Conservation (phyloP, 1,140 invertebrate species). For the Acromyrmex echinatior region DNA sequence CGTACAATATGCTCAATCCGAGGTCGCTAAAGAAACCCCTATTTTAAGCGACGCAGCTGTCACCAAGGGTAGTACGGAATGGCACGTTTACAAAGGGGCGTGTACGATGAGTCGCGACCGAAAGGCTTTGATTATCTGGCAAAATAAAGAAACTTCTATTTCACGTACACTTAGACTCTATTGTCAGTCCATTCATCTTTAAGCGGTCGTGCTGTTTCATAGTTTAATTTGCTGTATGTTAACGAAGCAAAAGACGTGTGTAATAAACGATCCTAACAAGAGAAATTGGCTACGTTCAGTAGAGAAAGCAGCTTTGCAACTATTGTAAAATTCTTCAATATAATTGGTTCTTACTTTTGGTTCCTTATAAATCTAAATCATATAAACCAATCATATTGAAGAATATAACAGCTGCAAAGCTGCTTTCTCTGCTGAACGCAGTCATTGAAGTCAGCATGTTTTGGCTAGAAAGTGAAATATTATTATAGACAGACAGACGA, state of each 20-base stretch:
- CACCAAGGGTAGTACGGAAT: conserved; percentile 49
- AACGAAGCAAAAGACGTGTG: neutral
- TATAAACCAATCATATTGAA: too few species aligned
- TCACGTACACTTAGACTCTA: conserved; percentile 20
- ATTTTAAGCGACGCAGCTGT: conserved; percentile 75
- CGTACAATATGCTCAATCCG: conserved; percentile 52
- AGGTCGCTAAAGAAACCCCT: conserved; percentile 64
- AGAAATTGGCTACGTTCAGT: neutral
- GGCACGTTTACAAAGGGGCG: conserved; percentile 61
- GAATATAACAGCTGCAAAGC: too few species aligned
- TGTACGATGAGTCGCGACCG: conserved; percentile 34
- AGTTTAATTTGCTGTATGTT: neutral
- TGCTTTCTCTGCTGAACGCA: too few species aligned
- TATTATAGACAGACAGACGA: neutral
- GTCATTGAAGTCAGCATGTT: neutral
- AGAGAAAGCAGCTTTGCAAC: too few species aligned
- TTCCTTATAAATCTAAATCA: too few species aligned
- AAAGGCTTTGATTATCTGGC: conserved; percentile 54
- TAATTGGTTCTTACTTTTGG: too few species aligned
- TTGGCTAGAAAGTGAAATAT: conserved; percentile 20
- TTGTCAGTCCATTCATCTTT: conserved; percentile 25
- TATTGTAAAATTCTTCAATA: too few species aligned
- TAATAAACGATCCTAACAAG: neutral
- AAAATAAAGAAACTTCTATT: conserved; percentile 58
- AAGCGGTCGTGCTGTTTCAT: neutral